A percentile compares a stretch with the other conserved stretches of the same genome.
These are phyloP conservation scores for Ectropis grisescens DNA, from an alignment of 1,140 invertebrate genomes.

Conservation along the genomic window DNA sequence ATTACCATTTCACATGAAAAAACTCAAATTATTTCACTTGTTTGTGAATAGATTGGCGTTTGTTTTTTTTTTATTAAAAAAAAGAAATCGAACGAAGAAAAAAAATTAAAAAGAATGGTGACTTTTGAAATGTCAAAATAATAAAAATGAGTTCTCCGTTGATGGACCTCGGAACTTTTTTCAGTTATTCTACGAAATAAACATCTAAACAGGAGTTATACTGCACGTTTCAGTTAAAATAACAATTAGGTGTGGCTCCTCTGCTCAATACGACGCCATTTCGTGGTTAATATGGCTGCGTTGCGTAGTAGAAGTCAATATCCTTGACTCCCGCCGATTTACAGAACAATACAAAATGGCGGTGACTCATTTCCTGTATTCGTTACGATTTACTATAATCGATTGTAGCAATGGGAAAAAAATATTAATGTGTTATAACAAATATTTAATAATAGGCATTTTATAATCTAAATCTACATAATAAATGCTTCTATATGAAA, in stretches of 20 bases:
- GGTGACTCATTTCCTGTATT: not conserved
- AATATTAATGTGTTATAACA: too few species aligned
- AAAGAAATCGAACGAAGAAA: slow-evolving; percentile 25
- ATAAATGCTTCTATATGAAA: too few species aligned
- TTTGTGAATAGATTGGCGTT: slow-evolving; percentile 25
- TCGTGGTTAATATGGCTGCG: slow-evolving; percentile 1
- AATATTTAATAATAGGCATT: too few species aligned
- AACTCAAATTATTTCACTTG: slow-evolving; percentile 10
- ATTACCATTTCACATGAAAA: slow-evolving; percentile 9
- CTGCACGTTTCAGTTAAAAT: too few species aligned
- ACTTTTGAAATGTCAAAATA: slow-evolving; percentile 5
- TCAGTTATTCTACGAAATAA: too few species aligned
- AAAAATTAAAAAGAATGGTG: slow-evolving; percentile 8
- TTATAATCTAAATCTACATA: not conserved
- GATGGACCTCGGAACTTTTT: too few species aligned
- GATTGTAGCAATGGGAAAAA: too few species aligned
- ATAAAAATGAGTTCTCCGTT: not conserved
- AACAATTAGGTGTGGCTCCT: too few species aligned
- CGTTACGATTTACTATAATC: not conserved
- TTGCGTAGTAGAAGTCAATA: not conserved
- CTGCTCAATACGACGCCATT: slow-evolving; percentile 12
- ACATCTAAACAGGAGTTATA: too few species aligned
- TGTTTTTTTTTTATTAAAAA: slow-evolving; percentile 39
- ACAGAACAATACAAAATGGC: not conserved
- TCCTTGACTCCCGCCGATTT: not conserved